phyloP scores from a whole-genome alignment of 2,888 invertebrate genomes.

The Lepidonotus clava region DNA sequence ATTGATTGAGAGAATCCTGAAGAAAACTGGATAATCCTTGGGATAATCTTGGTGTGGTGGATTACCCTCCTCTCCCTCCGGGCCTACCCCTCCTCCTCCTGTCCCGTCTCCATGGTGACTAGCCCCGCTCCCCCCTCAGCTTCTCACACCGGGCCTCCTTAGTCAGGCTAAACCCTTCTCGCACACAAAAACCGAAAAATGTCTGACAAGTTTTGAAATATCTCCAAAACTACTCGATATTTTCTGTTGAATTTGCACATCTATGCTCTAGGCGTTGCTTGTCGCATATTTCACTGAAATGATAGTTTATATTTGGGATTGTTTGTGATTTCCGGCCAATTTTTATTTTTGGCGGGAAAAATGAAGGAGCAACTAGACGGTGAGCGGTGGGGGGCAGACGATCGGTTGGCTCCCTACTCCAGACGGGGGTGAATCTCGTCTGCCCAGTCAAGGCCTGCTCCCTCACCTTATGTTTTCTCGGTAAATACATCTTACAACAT shows the following conservation, averaged over 20 bases:
- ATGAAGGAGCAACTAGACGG: not conserved
- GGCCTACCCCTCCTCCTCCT: not conserved
- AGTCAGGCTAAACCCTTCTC: not conserved
- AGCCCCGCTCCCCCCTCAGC: not conserved
- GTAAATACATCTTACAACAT: conserved; percentile 1
- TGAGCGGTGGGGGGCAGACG: not conserved
- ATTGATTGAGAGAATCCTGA: too few relatives aligned
- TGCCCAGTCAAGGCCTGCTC: not conserved
- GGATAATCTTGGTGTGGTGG: too few relatives aligned
- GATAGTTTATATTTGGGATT: not conserved
- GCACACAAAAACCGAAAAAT: not conserved
- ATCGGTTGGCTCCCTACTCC: conserved; percentile 7
- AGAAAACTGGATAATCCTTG: too few relatives aligned
- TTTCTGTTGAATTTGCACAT: not conserved
- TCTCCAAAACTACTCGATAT: not conserved
- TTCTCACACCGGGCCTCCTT: not conserved
- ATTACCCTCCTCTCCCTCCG: not conserved
- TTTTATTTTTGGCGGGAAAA: not conserved
- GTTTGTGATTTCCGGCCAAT: not conserved
- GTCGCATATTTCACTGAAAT: not conserved
- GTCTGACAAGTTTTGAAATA: not conserved
- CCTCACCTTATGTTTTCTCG: not conserved
- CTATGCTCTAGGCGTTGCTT: too few relatives aligned
- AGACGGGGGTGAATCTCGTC: not conserved
- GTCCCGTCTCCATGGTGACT: conserved; percentile 3